These are phyloP conservation scores for Lateolabrax maculatus DNA, from an alignment of 2,797 vertebrate species.

Conservation along the genomic window DNA sequence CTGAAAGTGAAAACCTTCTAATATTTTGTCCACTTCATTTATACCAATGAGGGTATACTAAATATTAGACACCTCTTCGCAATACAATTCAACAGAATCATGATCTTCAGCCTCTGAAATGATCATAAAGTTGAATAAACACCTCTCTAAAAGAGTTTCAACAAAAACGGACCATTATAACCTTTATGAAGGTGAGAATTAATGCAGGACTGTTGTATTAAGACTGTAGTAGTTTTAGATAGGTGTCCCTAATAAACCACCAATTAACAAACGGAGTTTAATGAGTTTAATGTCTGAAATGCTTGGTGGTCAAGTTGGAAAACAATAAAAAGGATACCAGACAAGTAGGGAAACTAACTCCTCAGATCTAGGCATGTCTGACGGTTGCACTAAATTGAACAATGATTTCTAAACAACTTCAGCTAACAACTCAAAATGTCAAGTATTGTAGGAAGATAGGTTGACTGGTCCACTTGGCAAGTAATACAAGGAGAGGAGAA, in stretches of 20 bases:
- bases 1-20: neutral
- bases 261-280: too few species aligned
- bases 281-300: neutral
- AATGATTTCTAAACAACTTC: neutral
- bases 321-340: neutral
- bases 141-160: neutral
- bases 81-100: neutral
- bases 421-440: neutral
- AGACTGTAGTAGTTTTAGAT: neutral
- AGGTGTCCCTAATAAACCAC: neutral
- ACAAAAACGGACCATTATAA: neutral
- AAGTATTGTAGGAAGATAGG: neutral
- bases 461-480: conserved; percentile 16
- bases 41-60: neutral
- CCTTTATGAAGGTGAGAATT: neutral
- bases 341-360: neutral
- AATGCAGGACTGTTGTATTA: too few species aligned
- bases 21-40: neutral
- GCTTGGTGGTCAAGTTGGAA: neutral
- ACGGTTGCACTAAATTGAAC: neutral
- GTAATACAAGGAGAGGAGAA: neutral
- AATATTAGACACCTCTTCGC: neutral
- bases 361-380: neutral
- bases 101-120: neutral
- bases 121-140: neutral